Evolutionary conservation across 2,888 invertebrate genomes (phyloP), one percentile per base, ranked within the genome.

Genomic region (Erpobdella octoculata): DNA sequence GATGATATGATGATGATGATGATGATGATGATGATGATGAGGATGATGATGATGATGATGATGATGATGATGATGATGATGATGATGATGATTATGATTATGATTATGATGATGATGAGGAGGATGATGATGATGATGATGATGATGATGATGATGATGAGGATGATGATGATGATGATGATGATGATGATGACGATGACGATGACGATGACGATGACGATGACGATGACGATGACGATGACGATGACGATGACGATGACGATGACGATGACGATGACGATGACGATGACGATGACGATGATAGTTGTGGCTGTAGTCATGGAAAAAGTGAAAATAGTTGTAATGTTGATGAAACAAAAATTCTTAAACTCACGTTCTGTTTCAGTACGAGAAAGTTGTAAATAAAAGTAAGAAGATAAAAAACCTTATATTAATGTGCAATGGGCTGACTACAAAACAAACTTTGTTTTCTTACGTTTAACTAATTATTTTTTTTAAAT

Each of bases 181-280:
- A 70, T 70, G 70, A 70, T 70, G 62, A 70, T 70, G 70, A 70
- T 70, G 62, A 58, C 64, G 70, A 70, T 66, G 46, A 67, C 41
- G 67, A 62, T 70, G 62, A 70, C 64, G 70, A 70, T 70, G 62
- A 70, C 64, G 70, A 70, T 70, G 62, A 58, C 64, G 70, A 70
- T 66, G 46, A 67, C 41, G 67, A 67, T 67, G 46, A 67, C 41
- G 67, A 67, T 67, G 62, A 70, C 64, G 70, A 70, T 70, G 62
- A 70, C 64, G 70, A 70, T 70, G 62, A 70, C 64, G 70, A 70
- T 37, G 62, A 66, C 36, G 70, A 66, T 37, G 62, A 66, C 37
- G 70, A 66, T 62, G 62, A 66, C 36, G 70, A 66, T 70, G 62
- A 66, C 64, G 69, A 62, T 61, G 69, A 62, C 58, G 69, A 62